phyloP scores from a whole-genome alignment of 2,797 vertebrate species.

The Limnodromus scolopaceus region DNA sequence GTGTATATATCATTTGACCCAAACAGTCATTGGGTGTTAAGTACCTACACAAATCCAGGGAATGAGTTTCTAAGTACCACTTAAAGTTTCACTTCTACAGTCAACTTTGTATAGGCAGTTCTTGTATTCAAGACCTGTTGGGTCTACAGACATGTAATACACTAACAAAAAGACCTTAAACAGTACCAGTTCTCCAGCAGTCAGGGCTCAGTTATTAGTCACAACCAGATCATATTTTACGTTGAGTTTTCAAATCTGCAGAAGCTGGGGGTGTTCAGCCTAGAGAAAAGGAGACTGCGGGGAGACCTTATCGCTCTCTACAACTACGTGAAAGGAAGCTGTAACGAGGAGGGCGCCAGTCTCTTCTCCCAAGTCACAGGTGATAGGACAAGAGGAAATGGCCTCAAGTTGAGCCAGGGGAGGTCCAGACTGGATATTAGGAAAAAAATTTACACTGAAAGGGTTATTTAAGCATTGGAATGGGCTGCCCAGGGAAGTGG shows the following conservation, averaged over 20 bases:
- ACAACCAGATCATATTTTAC: background rate
- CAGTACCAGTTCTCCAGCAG: background rate
- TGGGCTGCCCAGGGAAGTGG: too few relatives aligned
- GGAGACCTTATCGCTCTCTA: too few relatives aligned
- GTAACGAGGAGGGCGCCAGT: too few relatives aligned
- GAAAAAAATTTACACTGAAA: too few relatives aligned
- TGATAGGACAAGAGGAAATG: too few relatives aligned
- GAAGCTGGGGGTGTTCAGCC: background rate
- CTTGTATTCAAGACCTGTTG: background rate
- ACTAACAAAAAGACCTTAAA: background rate
- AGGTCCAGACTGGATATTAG: too few relatives aligned
- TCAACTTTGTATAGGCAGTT: background rate
- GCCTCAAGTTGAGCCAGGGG: too few relatives aligned
- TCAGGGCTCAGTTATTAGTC: background rate
- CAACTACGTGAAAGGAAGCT: too few relatives aligned
- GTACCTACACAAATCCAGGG: background rate
- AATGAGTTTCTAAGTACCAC: background rate
- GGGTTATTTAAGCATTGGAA: too few relatives aligned
- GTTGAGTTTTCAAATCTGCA: background rate
- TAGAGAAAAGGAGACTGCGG: too few relatives aligned
- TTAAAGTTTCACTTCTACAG: background rate
- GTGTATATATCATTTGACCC: background rate
- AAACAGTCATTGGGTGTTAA: background rate
- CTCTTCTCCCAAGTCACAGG: too few relatives aligned
- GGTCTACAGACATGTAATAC: background rate